These are phyloP conservation scores for Trimorus sp. DNA, from an alignment of 2,888 invertebrate genomes.

Conservation along the genomic window DNA sequence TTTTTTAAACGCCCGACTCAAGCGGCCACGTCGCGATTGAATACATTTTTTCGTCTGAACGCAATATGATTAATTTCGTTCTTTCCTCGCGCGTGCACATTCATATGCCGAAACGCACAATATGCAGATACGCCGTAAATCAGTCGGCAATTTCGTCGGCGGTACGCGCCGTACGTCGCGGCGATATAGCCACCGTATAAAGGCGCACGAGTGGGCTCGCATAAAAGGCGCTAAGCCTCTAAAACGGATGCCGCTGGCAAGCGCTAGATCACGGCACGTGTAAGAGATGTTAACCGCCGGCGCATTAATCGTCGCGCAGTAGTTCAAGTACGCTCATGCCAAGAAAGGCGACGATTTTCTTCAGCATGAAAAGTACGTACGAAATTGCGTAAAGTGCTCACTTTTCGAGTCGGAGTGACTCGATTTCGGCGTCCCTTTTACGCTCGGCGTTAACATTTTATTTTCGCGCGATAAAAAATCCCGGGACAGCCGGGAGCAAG, in stretches of 20 bases:
- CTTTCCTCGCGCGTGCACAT: conserved; percentile 44
- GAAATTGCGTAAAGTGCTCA: conserved; percentile 46
- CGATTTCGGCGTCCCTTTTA: conserved; percentile 29
- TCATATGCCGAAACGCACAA: conserved; percentile 50
- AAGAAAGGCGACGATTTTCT: conserved; percentile 58
- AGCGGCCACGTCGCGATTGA: conserved; percentile 3
- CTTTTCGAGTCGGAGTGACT: conserved; percentile 31
- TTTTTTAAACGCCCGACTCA: too few relatives aligned
- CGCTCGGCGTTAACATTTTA: conserved; percentile 36
- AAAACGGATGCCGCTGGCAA: conserved; percentile 64
- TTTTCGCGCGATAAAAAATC: conserved; percentile 30
- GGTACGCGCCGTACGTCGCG: conserved; percentile 24
- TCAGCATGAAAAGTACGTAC: conserved; percentile 34
- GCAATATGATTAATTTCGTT: conserved; percentile 46
- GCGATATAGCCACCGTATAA: conserved; percentile 57
- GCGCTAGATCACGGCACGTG: conserved; percentile 66
- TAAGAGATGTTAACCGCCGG: conserved; percentile 66
- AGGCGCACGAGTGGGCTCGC: conserved; percentile 62
- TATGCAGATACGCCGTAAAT: conserved; percentile 59
- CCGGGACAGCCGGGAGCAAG: not conserved
- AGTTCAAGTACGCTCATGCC: conserved; percentile 66
- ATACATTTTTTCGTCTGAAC: conserved; percentile 32
- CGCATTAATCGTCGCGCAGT: conserved; percentile 66
- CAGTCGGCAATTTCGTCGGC: conserved; percentile 55
- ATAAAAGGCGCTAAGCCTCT: conserved; percentile 66